Evolutionary conservation across 2,113 vertebrate species (phyloP).

Genomic region (Equus przewalskii): DNA sequence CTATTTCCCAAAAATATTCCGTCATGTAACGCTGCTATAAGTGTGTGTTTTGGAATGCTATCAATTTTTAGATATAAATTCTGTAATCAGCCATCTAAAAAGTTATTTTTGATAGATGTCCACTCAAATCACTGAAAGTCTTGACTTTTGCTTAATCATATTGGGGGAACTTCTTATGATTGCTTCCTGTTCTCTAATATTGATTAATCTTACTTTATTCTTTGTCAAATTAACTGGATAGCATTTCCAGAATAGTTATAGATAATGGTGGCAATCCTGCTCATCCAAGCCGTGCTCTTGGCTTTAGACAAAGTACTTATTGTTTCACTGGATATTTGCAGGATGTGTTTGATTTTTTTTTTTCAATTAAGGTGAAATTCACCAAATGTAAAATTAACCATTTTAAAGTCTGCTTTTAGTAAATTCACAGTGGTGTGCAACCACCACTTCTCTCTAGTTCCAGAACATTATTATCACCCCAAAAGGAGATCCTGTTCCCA

Average conservation of each 20-base stretch:
- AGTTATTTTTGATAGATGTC: neutral
- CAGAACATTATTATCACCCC: neutral
- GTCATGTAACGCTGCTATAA: neutral
- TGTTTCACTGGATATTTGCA: neutral
- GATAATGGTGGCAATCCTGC: neutral
- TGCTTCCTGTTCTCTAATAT: neutral
- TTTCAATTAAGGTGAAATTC: neutral
- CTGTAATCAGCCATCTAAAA: neutral
- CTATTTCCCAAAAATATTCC: neutral
- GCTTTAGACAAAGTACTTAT: neutral
- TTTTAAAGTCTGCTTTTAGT: neutral
- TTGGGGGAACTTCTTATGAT: neutral
- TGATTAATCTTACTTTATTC: neutral
- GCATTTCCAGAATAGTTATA: neutral
- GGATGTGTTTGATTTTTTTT: neutral
- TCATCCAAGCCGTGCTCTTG: neutral
- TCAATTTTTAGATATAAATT: neutral
- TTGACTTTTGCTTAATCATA: neutral
- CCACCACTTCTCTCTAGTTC: neutral
- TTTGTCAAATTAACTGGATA: neutral
- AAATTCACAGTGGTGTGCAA: neutral
- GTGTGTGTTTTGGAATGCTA: neutral
- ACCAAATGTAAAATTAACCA: neutral
- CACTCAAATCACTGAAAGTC: neutral
- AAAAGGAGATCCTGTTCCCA: neutral